A percentile compares a stretch with the other conserved stretches of the same genome.
These are phyloP conservation scores for Gymnocypris eckloni DNA, from an alignment of 2,797 vertebrate genomes.

Conservation along the genomic window DNA sequence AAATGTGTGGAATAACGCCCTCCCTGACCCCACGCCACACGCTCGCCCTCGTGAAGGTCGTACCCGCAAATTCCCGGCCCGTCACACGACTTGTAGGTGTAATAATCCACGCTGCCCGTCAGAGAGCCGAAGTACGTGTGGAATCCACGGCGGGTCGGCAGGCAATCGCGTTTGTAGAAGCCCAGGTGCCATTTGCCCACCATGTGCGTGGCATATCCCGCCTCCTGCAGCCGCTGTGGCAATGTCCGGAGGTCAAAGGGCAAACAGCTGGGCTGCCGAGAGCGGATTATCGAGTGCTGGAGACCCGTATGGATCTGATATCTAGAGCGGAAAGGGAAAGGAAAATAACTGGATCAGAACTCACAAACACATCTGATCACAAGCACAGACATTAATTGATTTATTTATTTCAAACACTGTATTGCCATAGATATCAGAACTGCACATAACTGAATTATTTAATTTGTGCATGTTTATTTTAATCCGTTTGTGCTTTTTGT, in stretches of 20 bases:
- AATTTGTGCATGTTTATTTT: background rate
- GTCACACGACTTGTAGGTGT: conserved; percentile 93
- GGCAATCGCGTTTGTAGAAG: conserved; percentile 95
- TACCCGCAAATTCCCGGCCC: conserved; percentile 92
- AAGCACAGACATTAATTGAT: background rate
- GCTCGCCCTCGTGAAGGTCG: conserved; percentile 93
- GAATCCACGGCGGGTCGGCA: conserved; percentile 94
- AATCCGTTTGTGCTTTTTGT: background rate
- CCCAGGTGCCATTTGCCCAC: conserved; percentile 99
- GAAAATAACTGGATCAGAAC: background rate
- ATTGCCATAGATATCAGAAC: background rate
- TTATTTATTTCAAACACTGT: background rate
- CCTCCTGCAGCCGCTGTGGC: conserved; percentile 92
- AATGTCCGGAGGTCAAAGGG: conserved; percentile 92
- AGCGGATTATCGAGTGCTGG: conserved; percentile 97
- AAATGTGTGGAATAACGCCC: conserved; percentile 96
- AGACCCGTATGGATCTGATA: conserved; percentile 98
- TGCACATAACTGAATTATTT: background rate
- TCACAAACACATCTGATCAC: background rate
- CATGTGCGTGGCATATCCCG: conserved; percentile 97
- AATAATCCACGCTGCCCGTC: conserved; percentile 96
- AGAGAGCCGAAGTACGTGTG: conserved; percentile 95
- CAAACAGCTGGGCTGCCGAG: conserved; percentile 94
- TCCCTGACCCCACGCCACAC: conserved; percentile 88
- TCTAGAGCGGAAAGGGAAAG: conserved; percentile 69